phyloP scores from a whole-genome alignment of 2,113 vertebrate species.

The Scartelaos histophorus region DNA sequence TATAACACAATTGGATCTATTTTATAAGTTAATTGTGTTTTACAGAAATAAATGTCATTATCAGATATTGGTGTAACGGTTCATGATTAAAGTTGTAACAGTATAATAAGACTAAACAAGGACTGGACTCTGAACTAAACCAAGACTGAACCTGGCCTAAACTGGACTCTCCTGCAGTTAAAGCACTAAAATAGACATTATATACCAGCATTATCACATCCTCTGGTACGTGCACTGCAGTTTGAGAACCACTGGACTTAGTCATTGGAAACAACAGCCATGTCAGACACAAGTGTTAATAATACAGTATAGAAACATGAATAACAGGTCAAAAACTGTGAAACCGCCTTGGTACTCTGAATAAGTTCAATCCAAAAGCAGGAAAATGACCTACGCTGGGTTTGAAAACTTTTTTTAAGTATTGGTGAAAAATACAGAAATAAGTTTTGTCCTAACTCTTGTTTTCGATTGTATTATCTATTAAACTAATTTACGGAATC shows the following conservation, averaged over 20 bases:
- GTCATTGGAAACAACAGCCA: not conserved
- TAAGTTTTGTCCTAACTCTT: slow-evolving; percentile 36
- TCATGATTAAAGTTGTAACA: too few species aligned
- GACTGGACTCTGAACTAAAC: too few species aligned
- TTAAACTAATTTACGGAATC: slow-evolving; percentile 61
- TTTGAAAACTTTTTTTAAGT: slow-evolving; percentile 10
- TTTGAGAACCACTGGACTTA: not conserved
- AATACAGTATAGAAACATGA: slow-evolving; percentile 16
- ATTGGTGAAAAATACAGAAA: slow-evolving; percentile 33
- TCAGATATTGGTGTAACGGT: too few species aligned
- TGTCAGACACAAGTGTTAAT: not conserved
- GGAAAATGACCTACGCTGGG: slow-evolving; percentile 22
- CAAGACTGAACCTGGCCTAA: too few species aligned
- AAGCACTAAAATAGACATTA: too few species aligned
- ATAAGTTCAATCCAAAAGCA: slow-evolving; percentile 11
- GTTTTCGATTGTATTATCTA: slow-evolving; percentile 59
- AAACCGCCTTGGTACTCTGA: not conserved
- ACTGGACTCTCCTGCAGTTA: too few species aligned
- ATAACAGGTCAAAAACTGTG: slow-evolving; percentile 35
- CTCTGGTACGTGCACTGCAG: not conserved
- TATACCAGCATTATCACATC: not conserved
- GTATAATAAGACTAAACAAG: too few species aligned
- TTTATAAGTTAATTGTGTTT: too few species aligned
- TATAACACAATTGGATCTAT: too few species aligned
- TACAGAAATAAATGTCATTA: too few species aligned